phyloP scores from a whole-genome alignment of 2,797 vertebrate genomes.

The Rhadinocentrus ornatus region DNA sequence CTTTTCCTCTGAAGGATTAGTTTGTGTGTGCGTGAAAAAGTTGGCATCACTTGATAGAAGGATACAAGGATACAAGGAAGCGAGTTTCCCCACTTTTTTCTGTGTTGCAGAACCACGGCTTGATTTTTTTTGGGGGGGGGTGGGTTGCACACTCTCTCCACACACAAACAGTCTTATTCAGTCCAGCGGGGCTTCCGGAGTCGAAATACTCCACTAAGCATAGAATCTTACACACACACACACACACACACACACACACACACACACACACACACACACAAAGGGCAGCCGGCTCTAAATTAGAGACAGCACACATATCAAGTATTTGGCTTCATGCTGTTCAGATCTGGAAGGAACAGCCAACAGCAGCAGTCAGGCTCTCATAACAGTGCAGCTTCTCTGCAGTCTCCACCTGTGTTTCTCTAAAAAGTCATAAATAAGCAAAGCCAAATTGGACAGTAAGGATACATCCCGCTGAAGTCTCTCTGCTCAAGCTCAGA shows the following conservation, averaged over 20 bases:
- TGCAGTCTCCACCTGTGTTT: conserved; percentile 28
- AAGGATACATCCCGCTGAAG: neutral
- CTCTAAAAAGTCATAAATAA: conserved; percentile 12
- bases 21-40: conserved; percentile 4
- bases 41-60: conserved; percentile 29
- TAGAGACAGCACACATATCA: conserved; percentile 15
- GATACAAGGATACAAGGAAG: conserved; percentile 44
- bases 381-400: conserved; percentile 5
- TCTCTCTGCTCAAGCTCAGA: neutral
- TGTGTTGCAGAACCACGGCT: conserved; percentile 9
- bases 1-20: conserved; percentile 58
- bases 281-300: neutral
- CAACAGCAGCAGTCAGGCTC: conserved; percentile 9
- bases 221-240: neutral
- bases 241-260: neutral
- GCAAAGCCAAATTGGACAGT: neutral
- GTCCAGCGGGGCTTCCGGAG: conserved; percentile 16
- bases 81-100: conserved; percentile 11
- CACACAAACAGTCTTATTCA: conserved; percentile 20
- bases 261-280: neutral
- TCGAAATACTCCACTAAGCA: conserved; percentile 6
- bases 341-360: conserved; percentile 34
- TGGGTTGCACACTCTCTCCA: neutral
- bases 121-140: neutral
- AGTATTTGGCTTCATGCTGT: conserved; percentile 36